Percentiles rank a stretch among this genome's conserved stretches.
phyloP scores from a whole-genome alignment of 2,888 invertebrate genomes.

The Drosophila nr. perissopoda region DNA sequence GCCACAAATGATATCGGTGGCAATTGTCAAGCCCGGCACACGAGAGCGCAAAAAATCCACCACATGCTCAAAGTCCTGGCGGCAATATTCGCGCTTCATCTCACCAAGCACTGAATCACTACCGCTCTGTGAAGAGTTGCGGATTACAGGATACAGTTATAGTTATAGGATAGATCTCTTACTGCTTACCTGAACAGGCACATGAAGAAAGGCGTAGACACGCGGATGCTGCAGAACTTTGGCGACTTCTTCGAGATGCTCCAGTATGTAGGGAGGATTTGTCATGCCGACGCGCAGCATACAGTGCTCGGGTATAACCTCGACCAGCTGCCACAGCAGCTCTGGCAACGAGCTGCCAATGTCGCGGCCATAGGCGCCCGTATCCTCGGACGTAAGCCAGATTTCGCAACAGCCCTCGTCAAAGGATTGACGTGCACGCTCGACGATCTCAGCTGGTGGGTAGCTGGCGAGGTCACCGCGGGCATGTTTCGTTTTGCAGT shows the following conservation, averaged over 20 bases:
- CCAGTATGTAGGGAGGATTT: conserved; percentile 98
- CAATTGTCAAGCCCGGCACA: conserved; percentile 96
- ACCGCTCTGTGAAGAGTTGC: conserved; percentile 87
- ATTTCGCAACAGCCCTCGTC: conserved; percentile 97
- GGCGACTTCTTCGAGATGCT: conserved; percentile 95
- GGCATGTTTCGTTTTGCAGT: conserved; percentile 99
- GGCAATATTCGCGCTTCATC: conserved; percentile 97
- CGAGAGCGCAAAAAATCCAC: conserved; percentile 93
- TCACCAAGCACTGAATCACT: conserved; percentile 96
- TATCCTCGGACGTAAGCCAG: conserved; percentile 99
- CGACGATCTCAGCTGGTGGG: conserved; percentile 94
- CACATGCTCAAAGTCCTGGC: conserved; percentile 95
- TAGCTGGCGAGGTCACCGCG: conserved; percentile 98
- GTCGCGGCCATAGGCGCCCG: conserved; percentile 98
- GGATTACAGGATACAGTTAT: neutral
- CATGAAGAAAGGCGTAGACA: conserved; percentile 98
- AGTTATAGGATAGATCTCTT: neutral
- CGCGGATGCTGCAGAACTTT: conserved; percentile 93
- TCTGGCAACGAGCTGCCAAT: conserved; percentile 95
- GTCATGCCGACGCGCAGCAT: conserved; percentile 98
- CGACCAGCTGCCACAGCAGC: conserved; percentile 93
- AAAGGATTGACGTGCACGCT: conserved; percentile 94
- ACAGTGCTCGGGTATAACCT: conserved; percentile 88
- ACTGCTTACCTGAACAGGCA: conserved; percentile 92
- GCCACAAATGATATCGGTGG: conserved; percentile 99